A percentile compares a stretch with the other conserved stretches of the same genome.
Evolutionary conservation across 2,113 vertebrate genomes (phyloP).

Genomic region (Corythaixoides concolor): DNA sequence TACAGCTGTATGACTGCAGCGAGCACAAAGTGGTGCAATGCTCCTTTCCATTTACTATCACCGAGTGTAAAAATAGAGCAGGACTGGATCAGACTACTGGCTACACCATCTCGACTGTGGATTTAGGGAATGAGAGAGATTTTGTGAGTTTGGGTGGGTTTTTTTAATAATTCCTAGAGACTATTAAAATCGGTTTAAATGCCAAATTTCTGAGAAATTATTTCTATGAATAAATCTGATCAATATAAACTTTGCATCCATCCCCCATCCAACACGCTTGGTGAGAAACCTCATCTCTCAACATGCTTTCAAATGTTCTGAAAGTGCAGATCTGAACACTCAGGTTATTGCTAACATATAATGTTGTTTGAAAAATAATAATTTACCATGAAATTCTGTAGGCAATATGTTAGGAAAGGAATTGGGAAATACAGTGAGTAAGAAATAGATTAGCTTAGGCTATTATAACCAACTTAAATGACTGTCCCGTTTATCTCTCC

Average conservation of each 20-base stretch:
- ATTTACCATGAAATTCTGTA: slow-evolving; percentile 53
- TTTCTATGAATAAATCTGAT: neutral
- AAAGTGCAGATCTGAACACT: slow-evolving; percentile 14
- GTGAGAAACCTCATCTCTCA: neutral
- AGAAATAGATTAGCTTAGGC: slow-evolving; percentile 60
- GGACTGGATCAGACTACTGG: neutral
- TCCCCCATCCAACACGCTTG: neutral
- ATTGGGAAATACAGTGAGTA: slow-evolving; percentile 56
- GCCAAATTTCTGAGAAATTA: neutral
- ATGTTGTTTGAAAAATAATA: slow-evolving; percentile 31
- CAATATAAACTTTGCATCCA: neutral
- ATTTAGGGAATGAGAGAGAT: neutral
- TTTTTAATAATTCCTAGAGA: neutral
- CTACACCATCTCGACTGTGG: neutral
- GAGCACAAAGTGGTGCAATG: neutral
- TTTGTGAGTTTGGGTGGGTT: neutral
- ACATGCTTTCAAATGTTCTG: neutral
- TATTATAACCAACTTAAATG: slow-evolving; percentile 60
- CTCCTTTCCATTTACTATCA: neutral
- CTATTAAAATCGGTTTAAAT: neutral
- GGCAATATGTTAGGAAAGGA: slow-evolving; percentile 42
- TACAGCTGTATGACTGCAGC: neutral
- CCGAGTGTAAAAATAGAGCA: neutral
- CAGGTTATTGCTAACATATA: slow-evolving; percentile 2
- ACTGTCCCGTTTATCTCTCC: slow-evolving; percentile 58